A percentile compares a stretch with the other conserved stretches of the same genome.
These are phyloP conservation scores for Eupsilia transversa DNA, from an alignment of 2,888 invertebrate genomes.

Conservation along the genomic window DNA sequence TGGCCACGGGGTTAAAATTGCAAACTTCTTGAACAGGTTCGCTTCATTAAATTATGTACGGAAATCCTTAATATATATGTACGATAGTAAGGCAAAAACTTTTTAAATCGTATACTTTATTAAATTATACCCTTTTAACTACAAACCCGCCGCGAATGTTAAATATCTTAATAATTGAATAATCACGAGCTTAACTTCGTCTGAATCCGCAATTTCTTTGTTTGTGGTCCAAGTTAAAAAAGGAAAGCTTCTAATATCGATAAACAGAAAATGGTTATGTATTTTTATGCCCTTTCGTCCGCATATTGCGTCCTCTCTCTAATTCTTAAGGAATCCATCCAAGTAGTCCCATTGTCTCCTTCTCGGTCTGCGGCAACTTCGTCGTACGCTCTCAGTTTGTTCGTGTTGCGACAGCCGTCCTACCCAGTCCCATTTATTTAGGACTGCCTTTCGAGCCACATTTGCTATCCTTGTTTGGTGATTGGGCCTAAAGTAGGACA, in stretches of 20 bases:
- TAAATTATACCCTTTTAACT: conserved; percentile 57
- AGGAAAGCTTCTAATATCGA: background rate
- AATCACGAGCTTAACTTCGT: conserved; percentile 72
- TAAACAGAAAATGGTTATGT: too few species aligned
- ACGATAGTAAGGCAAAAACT: background rate
- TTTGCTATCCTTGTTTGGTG: too few species aligned
- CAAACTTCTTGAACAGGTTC: background rate
- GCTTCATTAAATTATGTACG: background rate
- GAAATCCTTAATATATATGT: background rate
- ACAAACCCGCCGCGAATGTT: conserved; percentile 36
- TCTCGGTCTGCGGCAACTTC: too few species aligned
- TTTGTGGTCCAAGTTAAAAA: conserved; percentile 45
- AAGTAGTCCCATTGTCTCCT: too few species aligned
- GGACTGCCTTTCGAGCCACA: too few species aligned
- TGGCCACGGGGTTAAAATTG: background rate
- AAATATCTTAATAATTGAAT: conserved; percentile 74
- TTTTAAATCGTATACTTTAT: conserved; percentile 8
- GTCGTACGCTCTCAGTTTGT: too few species aligned
- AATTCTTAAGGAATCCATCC: too few species aligned
- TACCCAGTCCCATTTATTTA: too few species aligned
- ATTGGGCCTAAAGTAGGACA: too few species aligned
- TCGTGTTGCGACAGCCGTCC: too few species aligned
- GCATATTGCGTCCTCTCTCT: too few species aligned
- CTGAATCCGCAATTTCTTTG: conserved; percentile 66
- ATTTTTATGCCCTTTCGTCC: too few species aligned